phyloP scores from a whole-genome alignment of 2,113 vertebrate species.

The Halichoeres trimaculatus region DNA sequence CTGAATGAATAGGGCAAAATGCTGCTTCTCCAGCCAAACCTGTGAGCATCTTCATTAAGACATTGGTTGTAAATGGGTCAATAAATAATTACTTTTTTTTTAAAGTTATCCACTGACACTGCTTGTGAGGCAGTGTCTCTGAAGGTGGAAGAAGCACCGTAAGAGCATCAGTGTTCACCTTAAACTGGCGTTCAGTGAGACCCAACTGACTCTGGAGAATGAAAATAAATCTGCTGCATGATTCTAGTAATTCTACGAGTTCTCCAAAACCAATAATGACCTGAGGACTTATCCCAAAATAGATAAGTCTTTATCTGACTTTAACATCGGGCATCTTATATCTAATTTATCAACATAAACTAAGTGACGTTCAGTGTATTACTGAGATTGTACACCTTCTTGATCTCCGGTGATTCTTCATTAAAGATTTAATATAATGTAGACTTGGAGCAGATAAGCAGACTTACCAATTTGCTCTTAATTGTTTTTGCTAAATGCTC shows the following conservation, averaged over 20 bases:
- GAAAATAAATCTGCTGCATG: too few species aligned
- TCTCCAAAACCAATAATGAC: not conserved
- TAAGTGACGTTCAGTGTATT: not conserved
- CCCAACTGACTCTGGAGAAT: too few species aligned
- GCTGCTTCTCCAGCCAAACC: too few species aligned
- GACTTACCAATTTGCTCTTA: slow-evolving; percentile 63
- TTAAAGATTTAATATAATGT: slow-evolving; percentile 49
- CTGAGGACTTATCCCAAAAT: not conserved
- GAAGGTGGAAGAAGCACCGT: too few species aligned
- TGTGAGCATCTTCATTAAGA: too few species aligned
- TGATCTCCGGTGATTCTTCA: slow-evolving; percentile 44
- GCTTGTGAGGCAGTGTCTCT: too few species aligned
- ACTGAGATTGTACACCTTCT: not conserved
- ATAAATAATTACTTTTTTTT: too few species aligned
- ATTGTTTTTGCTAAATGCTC: slow-evolving; percentile 70
- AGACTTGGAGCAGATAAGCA: slow-evolving; percentile 37
- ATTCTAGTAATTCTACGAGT: not conserved
- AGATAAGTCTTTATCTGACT: not conserved
- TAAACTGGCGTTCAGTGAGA: too few species aligned
- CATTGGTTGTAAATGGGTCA: too few species aligned
- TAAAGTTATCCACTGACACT: too few species aligned
- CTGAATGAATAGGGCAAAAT: too few species aligned
- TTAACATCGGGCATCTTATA: slow-evolving; percentile 1
- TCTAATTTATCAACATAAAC: slow-evolving; percentile 36
- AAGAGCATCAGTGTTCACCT: too few species aligned